Percentiles rank a stretch among this genome's conserved stretches.
Conservation (phyloP, 2,888 invertebrate genomes). For the Gymnocheta viridis region DNA sequence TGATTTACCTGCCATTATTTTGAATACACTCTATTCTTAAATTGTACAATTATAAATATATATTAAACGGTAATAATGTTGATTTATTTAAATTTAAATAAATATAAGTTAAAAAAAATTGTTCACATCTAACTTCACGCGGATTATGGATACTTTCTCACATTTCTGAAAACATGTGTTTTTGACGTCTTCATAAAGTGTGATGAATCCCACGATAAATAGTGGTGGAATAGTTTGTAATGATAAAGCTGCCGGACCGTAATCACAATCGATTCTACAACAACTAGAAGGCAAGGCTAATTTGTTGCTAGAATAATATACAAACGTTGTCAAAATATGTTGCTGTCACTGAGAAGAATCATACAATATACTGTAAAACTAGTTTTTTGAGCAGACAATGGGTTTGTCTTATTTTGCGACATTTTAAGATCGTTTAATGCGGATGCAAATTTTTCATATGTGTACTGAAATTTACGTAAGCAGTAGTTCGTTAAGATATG, state of each 20-base stretch:
- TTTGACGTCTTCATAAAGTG: constrained; percentile 21
- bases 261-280: too few species aligned
- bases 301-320: too few species aligned
- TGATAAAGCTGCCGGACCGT: not conserved
- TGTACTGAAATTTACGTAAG: too few species aligned
- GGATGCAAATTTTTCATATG: too few species aligned
- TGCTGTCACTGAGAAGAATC: too few species aligned
- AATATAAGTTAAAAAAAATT: constrained; percentile 31
- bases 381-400: too few species aligned
- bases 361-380: too few species aligned
- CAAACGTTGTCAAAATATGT: too few species aligned
- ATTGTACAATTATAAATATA: not conserved
- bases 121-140: constrained; percentile 69
- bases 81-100: constrained; percentile 53
- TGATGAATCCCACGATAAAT: not conserved
- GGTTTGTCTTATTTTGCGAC: too few species aligned
- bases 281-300: too few species aligned
- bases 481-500: too few species aligned
- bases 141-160: constrained; percentile 23
- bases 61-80: constrained; percentile 10
- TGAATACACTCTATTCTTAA: not conserved
- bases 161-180: constrained; percentile 35
- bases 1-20: constrained; percentile 59
- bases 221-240: not conserved
- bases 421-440: too few species aligned